Conservation (phyloP, 2,113 vertebrate species). For the Sylvietta virens region DNA sequence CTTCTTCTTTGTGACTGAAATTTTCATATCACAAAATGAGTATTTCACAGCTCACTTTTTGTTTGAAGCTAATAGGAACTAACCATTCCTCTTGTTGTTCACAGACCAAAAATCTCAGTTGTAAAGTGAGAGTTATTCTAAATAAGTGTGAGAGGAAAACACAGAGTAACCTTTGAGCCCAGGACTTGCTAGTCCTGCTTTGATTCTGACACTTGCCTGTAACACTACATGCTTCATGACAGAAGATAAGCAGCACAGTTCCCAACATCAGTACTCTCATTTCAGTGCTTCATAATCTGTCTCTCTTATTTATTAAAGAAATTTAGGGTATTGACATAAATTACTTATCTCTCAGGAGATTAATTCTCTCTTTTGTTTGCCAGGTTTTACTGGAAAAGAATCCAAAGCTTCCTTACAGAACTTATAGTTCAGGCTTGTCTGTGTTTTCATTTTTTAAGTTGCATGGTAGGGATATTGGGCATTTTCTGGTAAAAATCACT, state of each 20-base stretch:
- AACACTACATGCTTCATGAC: background rate
- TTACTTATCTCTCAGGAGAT: background rate
- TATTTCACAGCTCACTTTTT: background rate
- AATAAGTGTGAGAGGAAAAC: background rate
- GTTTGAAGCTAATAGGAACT: background rate
- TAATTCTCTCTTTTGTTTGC: background rate
- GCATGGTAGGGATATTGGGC: background rate
- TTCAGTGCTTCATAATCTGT: background rate
- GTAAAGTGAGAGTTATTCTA: background rate
- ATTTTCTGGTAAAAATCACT: background rate
- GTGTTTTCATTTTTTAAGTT: background rate
- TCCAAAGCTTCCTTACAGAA: background rate
- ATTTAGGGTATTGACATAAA: background rate
- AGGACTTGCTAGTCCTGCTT: background rate
- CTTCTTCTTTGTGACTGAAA: background rate
- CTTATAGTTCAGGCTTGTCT: background rate
- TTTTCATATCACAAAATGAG: background rate
- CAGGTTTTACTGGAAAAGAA: background rate
- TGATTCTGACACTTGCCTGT: background rate
- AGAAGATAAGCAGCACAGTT: background rate
- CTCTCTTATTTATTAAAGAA: background rate
- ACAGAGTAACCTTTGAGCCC: background rate
- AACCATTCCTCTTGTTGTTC: background rate
- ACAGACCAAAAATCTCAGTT: background rate
- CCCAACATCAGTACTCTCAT: background rate